Conservation (phyloP, 2,797 vertebrate species). For the Furcifer pardalis region DNA sequence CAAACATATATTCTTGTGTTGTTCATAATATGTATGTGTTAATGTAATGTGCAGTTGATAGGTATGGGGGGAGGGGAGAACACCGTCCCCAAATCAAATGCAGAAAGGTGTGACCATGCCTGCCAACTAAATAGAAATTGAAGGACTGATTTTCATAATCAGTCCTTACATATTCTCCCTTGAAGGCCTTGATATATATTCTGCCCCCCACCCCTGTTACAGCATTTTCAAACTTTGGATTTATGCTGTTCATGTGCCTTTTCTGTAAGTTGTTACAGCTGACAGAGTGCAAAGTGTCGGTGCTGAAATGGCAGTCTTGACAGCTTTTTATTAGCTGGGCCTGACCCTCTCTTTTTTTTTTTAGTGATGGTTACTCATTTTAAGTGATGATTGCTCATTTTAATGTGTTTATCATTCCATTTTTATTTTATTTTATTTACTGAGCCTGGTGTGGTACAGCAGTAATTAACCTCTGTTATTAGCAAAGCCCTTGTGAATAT, state of each 20-base stretch:
- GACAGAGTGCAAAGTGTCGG: slow-evolving; percentile 47
- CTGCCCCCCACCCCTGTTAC: slow-evolving; percentile 22
- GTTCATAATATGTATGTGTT: slow-evolving; percentile 21
- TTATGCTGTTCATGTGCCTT: slow-evolving; percentile 38
- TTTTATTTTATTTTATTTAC: slow-evolving; percentile 88
- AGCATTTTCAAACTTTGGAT: neutral
- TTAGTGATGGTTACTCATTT: slow-evolving; percentile 76
- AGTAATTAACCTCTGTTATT: slow-evolving; percentile 94
- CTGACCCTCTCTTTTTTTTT: slow-evolving; percentile 69
- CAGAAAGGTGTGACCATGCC: slow-evolving; percentile 29
- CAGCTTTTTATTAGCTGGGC: slow-evolving; percentile 72
- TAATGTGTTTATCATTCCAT: slow-evolving; percentile 78
- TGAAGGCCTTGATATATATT: slow-evolving; percentile 28
- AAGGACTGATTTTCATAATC: slow-evolving; percentile 26
- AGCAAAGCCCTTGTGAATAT: slow-evolving; percentile 84
- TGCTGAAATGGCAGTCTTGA: slow-evolving; percentile 64
- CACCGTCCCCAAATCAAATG: neutral
- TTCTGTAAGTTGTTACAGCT: slow-evolving; percentile 61
- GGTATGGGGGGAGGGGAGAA: neutral
- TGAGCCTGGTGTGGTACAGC: slow-evolving; percentile 84
- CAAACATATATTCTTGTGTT: slow-evolving; percentile 24
- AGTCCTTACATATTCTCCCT: slow-evolving; percentile 8
- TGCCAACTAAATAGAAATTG: slow-evolving; percentile 35
- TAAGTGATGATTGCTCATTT: slow-evolving; percentile 78
- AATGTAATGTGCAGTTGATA: slow-evolving; percentile 35